Evolutionary conservation across 2,888 invertebrate genomes (phyloP), one percentile per base, ranked within the genome.

Genomic region (Xestia rhomboidea): DNA sequence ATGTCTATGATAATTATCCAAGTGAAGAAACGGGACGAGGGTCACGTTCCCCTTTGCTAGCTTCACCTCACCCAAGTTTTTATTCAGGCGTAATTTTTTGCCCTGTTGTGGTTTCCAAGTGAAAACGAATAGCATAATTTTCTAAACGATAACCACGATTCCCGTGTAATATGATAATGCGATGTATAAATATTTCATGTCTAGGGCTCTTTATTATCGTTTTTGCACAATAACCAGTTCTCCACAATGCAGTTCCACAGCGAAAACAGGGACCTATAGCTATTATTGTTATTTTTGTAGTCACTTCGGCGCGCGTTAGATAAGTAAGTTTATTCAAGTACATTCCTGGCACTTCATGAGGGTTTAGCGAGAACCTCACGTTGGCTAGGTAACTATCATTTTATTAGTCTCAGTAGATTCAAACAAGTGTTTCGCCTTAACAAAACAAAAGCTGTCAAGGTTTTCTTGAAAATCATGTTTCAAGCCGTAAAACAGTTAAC

Each of bases 151-250:
- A 93, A 94, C 95, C 95, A 96, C 95, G 95, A 94, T 94, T 95
- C 95, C 93, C 95, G 90, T 95, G 96, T 96, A 96, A 95, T 96
- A 96, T 96, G 96, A 96, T 96, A 96, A 96, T 96, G 94, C 91
- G 91, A 93, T 91, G 93, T 95, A 96, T 96, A 96, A 95, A 95
- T 96, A 95, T 96, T 96, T 95, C 93, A 96, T 95, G 94, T 93
- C 93, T 94, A 93, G 90, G 91, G 91, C 89, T 91, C 92, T 93
- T 94, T 95, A 93, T 92, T 93, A 93, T 95, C 93, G 93, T 96
- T 96, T 96, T 96, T 95, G 94, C 93, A 88, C 90, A 87, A 91
- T 90, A 95, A 95, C 95, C 93, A 91, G 96, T 96, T 95, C 91
- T 89, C 90, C 90, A 91, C 92, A 91, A 92, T 91, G 93, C 92